Evolutionary conservation across 2,888 invertebrate genomes (phyloP), one percentile per base, ranked within the genome.

Genomic region (Cryptophagus acutangulus): DNA sequence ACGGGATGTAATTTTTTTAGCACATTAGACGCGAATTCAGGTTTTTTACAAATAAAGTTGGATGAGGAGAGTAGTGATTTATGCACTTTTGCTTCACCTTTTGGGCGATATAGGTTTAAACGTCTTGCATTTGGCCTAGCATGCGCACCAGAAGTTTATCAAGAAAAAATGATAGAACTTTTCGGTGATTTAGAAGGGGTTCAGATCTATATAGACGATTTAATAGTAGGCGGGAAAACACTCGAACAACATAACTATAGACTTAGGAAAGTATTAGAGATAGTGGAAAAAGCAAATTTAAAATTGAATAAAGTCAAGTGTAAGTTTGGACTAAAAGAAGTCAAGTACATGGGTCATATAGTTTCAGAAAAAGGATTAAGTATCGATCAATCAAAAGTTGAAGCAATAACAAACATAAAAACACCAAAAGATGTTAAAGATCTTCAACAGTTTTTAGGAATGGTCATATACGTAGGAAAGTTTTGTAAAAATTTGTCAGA

Each of bases 81-180:
- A 17, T 40, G 40, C 18, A 40, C 40, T 13, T 36, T 40, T 14
- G 36, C 16, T 4, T 40, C 25, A 9, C 39, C 39, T 2, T 36
- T 36, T 34, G 39, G 39, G 2, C 17, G 34, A 9, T 39, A 30
- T 14, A 17, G 40, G 13, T 40, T 38, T 36, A 28, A 28, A 5
- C 35, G 59, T 17, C 43, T 62, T 41, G 54, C 60, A 1, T 61
- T 49, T 43, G 60, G 61, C 6, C 33, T 59, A 20, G 9, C 14
- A 6, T 29, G 33, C 18, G 2, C 43, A 26, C 35, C 43, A 16
- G 48, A 45, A 33, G 39, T 48, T 9, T 48, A 31, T 43, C 43
- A 40, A 28, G 43, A 43, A 30, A n/a, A 38, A 16, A 43, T 48
- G 38, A 28, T 12, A 12, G 43, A 48, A 37, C 38, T 48, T 34